phyloP scores from a whole-genome alignment of 2,888 invertebrate species.

The Stenichneumon culpator region DNA sequence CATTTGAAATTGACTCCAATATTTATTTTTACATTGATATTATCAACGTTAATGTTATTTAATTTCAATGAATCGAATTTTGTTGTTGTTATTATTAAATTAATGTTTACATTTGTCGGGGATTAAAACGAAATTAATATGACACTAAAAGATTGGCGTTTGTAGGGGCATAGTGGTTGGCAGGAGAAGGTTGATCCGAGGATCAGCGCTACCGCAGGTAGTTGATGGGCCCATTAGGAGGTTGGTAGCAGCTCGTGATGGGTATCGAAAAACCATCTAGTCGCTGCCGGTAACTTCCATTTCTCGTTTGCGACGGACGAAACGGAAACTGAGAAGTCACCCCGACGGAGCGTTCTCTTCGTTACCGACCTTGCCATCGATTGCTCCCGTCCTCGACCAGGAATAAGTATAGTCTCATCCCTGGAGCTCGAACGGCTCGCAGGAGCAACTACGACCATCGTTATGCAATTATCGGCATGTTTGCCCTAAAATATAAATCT shows the following conservation, averaged over 20 bases:
- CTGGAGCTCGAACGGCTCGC: constrained; percentile 2
- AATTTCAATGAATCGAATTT: neutral
- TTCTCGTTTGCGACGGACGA: constrained; percentile 59
- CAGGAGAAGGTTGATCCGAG: constrained; percentile 43
- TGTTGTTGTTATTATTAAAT: neutral
- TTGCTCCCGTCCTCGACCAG: constrained; percentile 46
- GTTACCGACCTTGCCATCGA: constrained; percentile 71
- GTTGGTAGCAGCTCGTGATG: constrained; percentile 65
- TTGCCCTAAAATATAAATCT: neutral
- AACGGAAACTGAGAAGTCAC: constrained; percentile 65
- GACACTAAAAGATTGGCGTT: neutral
- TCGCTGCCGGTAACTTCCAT: constrained; percentile 69
- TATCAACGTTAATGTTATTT: neutral
- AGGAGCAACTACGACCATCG: neutral
- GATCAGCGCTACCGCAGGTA: constrained; percentile 64
- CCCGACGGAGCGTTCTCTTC: constrained; percentile 61
- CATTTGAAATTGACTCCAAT: neutral
- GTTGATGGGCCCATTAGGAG: constrained; percentile 66
- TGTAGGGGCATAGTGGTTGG: neutral
- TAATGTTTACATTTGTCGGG: neutral
- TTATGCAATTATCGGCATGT: neutral
- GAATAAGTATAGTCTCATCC: constrained; percentile 45
- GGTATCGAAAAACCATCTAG: constrained; percentile 70
- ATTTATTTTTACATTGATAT: neutral
- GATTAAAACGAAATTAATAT: neutral